Evolutionary conservation across 2,113 vertebrate species (phyloP).

Genomic region (Azemiops feae): DNA sequence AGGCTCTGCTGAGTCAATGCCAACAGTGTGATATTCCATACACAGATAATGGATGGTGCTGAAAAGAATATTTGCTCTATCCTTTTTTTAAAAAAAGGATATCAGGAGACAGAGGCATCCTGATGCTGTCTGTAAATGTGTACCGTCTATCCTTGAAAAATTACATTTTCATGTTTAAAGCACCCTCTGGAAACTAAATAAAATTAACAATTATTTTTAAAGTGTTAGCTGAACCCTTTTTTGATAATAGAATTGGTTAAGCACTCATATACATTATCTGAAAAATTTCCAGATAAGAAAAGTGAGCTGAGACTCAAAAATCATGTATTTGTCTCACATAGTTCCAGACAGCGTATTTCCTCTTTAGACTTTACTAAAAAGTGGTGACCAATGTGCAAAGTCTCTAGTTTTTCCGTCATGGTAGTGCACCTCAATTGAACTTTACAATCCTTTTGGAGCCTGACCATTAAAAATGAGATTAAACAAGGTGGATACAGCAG

Average conservation of each 20-base stretch:
- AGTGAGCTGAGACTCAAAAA: background rate
- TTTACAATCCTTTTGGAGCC: background rate
- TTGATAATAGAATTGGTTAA: background rate
- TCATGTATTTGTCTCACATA: background rate
- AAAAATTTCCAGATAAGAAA: background rate
- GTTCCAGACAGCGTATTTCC: background rate
- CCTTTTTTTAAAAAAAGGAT: background rate
- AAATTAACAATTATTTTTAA: background rate
- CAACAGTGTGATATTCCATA: background rate
- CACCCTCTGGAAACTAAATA: background rate
- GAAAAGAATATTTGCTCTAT: background rate
- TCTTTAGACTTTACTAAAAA: background rate
- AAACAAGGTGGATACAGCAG: background rate
- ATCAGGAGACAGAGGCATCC: background rate
- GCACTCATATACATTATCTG: background rate
- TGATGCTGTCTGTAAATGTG: no score
- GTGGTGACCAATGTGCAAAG: background rate
- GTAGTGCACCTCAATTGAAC: background rate
- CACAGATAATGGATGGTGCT: background rate
- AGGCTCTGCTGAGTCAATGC: background rate
- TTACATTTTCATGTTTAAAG: background rate
- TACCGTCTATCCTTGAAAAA: background rate
- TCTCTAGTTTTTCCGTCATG: background rate
- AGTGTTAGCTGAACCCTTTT: background rate
- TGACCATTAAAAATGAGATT: background rate